These are phyloP conservation scores for Nasonia vitripennis DNA, from an alignment of 1,140 invertebrate genomes.

Conservation along the genomic window DNA sequence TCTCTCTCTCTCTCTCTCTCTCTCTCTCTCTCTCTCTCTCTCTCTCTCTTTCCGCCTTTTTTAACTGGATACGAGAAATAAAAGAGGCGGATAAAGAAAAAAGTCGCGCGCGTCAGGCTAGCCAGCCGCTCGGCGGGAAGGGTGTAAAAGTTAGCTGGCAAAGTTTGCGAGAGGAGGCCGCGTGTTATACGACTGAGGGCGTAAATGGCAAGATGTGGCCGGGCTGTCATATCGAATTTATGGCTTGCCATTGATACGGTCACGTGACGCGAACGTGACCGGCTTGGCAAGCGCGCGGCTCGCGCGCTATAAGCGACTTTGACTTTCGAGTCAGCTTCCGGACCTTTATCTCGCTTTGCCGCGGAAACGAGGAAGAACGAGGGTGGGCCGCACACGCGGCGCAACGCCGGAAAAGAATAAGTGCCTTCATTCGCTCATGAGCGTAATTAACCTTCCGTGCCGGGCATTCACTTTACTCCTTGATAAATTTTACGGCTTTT, in stretches of 20 bases:
- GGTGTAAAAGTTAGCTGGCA: constrained; percentile 22
- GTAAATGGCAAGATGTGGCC: constrained; percentile 52
- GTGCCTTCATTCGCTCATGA: background rate
- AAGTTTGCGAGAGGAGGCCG: constrained; percentile 35
- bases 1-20: background rate
- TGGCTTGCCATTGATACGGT: constrained; percentile 55
- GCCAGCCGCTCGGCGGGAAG: background rate
- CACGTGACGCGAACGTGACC: constrained; percentile 58
- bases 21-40: background rate
- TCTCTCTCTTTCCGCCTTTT: background rate
- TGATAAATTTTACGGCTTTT: background rate
- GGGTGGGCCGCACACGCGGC: background rate
- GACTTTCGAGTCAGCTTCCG: constrained; percentile 64
- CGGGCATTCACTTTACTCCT: background rate
- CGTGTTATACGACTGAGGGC: constrained; percentile 33
- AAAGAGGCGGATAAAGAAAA: constrained; percentile 26
- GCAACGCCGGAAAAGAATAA: constrained; percentile 23
- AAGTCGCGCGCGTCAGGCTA: background rate
- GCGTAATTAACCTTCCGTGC: background rate
- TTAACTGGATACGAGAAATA: constrained; percentile 34
- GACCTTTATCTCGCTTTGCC: constrained; percentile 61
- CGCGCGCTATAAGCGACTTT: constrained; percentile 48
- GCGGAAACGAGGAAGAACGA: constrained; percentile 19
- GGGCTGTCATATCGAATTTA: constrained; percentile 59
- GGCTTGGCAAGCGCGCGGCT: constrained; percentile 60